phyloP scores from a whole-genome alignment of 2,113 vertebrate species.

The Micronisus gabar region DNA sequence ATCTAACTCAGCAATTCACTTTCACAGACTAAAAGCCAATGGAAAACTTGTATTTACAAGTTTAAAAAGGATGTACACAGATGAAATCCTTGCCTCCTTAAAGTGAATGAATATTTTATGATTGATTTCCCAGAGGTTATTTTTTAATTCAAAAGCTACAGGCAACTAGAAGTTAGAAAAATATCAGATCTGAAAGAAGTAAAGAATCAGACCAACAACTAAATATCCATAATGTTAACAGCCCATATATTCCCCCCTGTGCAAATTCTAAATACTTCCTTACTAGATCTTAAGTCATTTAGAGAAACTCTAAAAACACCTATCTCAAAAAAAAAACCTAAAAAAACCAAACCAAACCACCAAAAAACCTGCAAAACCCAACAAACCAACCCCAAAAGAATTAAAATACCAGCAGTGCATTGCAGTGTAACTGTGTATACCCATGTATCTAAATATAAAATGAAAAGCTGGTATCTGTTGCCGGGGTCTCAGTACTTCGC shows the following conservation, averaged over 20 bases:
- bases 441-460: neutral
- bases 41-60: neutral
- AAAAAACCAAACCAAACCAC: neutral
- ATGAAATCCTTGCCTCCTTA: neutral
- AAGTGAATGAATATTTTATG: neutral
- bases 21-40: neutral
- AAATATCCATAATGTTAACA: neutral
- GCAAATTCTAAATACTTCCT: neutral
- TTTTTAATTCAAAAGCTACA: neutral
- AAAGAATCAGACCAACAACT: neutral
- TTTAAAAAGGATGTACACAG: neutral
- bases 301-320: neutral
- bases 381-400: neutral
- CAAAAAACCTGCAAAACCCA: no score
- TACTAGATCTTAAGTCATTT: neutral
- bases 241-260: neutral
- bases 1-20: neutral
- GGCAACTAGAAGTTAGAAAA: neutral
- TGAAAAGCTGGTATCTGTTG: neutral
- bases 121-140: neutral
- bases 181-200: neutral
- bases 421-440: neutral
- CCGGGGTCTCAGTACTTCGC: neutral
- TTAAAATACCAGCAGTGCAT: neutral
- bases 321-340: neutral